Conservation (phyloP, 2,797 vertebrate genomes). For the Pogoniulus pusillus region DNA sequence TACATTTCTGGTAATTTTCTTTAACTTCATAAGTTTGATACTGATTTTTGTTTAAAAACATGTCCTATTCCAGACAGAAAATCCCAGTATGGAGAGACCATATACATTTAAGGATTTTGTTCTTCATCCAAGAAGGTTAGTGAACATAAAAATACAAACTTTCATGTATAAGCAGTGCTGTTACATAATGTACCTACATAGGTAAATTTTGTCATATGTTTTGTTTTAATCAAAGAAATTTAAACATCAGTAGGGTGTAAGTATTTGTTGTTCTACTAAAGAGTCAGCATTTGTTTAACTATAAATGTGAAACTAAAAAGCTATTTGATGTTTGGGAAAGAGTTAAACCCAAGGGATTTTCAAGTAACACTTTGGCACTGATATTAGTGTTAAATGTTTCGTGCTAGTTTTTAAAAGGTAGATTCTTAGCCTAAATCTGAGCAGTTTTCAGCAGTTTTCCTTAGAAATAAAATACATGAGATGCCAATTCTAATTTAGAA, state of each 20-base stretch:
- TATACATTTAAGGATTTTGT: conserved; percentile 98
- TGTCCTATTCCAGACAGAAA: conserved; percentile 89
- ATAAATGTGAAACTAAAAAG: neutral
- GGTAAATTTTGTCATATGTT: neutral
- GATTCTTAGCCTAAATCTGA: neutral
- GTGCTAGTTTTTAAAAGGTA: neutral
- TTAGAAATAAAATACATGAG: neutral
- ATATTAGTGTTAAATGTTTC: neutral
- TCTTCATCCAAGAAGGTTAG: conserved; percentile 96
- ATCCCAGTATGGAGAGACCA: conserved; percentile 91
- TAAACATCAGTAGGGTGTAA: neutral
- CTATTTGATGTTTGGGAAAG: neutral
- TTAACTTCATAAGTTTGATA: conserved; percentile 12
- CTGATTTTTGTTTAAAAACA: conserved; percentile 45
- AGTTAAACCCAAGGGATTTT: neutral
- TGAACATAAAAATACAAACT: conserved; percentile 4
- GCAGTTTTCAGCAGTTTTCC: neutral
- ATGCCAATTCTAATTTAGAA: neutral
- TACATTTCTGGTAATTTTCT: conserved; percentile 5
- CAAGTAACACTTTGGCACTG: neutral
- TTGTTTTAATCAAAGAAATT: neutral
- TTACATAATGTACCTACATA: neutral
- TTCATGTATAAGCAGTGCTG: neutral
- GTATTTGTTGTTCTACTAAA: neutral
- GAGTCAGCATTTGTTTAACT: neutral